Conservation (phyloP, 2,113 vertebrate genomes). For the Prietella phreatophila region DNA sequence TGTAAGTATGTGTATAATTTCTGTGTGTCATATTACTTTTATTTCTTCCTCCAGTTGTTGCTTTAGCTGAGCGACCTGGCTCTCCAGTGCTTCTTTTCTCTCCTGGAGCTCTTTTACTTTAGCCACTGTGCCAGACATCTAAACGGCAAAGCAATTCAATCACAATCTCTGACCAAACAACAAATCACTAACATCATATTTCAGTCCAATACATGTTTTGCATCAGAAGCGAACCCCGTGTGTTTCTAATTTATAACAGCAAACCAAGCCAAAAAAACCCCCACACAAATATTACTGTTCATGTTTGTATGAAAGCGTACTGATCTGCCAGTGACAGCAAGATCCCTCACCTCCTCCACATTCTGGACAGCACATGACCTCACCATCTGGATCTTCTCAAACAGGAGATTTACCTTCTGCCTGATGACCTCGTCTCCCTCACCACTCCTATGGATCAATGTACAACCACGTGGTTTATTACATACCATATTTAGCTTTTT, state of each 20-base stretch:
- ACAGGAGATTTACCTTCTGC: slow-evolving; percentile 87
- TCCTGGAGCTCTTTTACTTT: slow-evolving; percentile 76
- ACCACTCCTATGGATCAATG: slow-evolving; percentile 74
- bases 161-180: background rate
- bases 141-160: slow-evolving; percentile 12
- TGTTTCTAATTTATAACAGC: background rate
- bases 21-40: slow-evolving; percentile 69
- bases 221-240: background rate
- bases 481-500: background rate
- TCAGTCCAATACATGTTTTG: background rate
- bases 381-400: slow-evolving; percentile 89
- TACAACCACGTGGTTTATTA: background rate
- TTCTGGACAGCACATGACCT: slow-evolving; percentile 84
- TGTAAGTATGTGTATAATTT: background rate
- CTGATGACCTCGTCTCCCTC: slow-evolving; percentile 86
- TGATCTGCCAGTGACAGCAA: slow-evolving; percentile 38
- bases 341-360: slow-evolving; percentile 69
- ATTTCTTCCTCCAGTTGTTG: slow-evolving; percentile 80
- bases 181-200: background rate
- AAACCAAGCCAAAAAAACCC: background rate
- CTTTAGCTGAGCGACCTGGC: slow-evolving; percentile 77
- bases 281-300: background rate
- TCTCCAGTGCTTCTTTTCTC: slow-evolving; percentile 77
- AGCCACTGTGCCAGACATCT: slow-evolving; percentile 67
- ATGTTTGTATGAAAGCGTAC: background rate